Conservation (phyloP, 2,797 vertebrate species). For the Trematomus bernacchii region DNA sequence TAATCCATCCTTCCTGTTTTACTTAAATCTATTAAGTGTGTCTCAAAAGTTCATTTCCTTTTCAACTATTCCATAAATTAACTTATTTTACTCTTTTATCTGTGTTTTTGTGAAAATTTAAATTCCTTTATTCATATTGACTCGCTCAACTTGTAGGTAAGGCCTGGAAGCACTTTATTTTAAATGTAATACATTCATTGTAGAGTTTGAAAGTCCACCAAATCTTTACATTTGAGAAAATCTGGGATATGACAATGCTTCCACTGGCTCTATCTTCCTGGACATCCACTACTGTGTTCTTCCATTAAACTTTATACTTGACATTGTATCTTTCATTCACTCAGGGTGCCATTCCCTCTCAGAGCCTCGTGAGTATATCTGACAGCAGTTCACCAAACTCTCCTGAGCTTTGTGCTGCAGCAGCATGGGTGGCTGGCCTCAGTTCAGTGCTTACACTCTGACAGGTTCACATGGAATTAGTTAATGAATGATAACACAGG, state of each 20-base stretch:
- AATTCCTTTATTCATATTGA: too few relatives aligned
- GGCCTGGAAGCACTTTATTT: background rate
- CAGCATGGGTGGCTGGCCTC: constrained; percentile 47
- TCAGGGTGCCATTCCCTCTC: constrained; percentile 84
- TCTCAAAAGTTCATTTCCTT: background rate
- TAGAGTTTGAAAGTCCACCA: background rate
- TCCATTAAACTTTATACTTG: constrained; percentile 34
- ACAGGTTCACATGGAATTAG: constrained; percentile 24
- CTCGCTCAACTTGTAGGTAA: background rate
- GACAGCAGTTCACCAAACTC: constrained; percentile 36
- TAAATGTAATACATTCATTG: background rate
- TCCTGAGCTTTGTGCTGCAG: constrained; percentile 51
- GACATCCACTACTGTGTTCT: constrained; percentile 3
- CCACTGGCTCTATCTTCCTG: constrained; percentile 14
- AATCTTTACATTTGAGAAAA: background rate
- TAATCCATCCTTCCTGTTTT: too few relatives aligned
- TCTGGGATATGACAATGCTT: background rate
- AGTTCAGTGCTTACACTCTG: constrained; percentile 46
- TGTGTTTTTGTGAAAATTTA: too few relatives aligned
- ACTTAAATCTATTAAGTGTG: too few relatives aligned
- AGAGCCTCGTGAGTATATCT: constrained; percentile 85
- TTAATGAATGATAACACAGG: constrained; percentile 50
- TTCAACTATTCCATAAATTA: background rate
- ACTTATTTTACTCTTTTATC: background rate
- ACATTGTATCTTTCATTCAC: constrained; percentile 74